A percentile compares a stretch with the other conserved stretches of the same genome.
These are phyloP conservation scores for Eurystomus glaucurus DNA, from an alignment of 2,797 vertebrate species.

Conservation along the genomic window DNA sequence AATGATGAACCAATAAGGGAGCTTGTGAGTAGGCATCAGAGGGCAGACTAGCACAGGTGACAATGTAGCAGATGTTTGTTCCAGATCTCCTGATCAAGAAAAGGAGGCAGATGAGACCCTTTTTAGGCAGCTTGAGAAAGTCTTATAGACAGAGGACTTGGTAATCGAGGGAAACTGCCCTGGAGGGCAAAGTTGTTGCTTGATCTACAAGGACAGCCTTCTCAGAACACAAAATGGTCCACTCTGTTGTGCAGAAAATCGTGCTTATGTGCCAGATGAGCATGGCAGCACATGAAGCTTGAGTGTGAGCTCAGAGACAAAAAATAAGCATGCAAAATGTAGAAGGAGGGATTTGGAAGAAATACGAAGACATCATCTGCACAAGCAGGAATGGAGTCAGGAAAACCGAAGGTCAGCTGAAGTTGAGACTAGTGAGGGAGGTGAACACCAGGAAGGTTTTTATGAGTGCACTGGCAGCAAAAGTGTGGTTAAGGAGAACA, in stretches of 20 bases:
- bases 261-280: not conserved
- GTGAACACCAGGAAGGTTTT: not conserved
- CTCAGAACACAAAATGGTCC: not conserved
- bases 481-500: not conserved
- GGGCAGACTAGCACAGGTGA: not conserved
- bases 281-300: not conserved
- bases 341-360: not conserved
- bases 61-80: not conserved
- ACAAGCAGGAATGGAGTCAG: not conserved
- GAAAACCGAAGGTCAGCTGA: not conserved
- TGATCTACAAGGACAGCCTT: not conserved
- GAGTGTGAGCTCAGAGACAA: not conserved
- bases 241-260: not conserved
- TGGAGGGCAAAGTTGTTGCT: not conserved
- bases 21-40: not conserved
- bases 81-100: not conserved
- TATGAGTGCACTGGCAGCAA: not conserved
- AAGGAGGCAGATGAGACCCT: not conserved
- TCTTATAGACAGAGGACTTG: not conserved
- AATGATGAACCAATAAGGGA: not conserved
- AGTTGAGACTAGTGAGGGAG: not conserved
- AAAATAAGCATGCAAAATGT: not conserved
- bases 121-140: not conserved
- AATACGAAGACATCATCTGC: not conserved
- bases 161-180: not conserved